Evolutionary conservation across 2,113 vertebrate genomes (phyloP).

Genomic region (Cygnus buccinator): DNA sequence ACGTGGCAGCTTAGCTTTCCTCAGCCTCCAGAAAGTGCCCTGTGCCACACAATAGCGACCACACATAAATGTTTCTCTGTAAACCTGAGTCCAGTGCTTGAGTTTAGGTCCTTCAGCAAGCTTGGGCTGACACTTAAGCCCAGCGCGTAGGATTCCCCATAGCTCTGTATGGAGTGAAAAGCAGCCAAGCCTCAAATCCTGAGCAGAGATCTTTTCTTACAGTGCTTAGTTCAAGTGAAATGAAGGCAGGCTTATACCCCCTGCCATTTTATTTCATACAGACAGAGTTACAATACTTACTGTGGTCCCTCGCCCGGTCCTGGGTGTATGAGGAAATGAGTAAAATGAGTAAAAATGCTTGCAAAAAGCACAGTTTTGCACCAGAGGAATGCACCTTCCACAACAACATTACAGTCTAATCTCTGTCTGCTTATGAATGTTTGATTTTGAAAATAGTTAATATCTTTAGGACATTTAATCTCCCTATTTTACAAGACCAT

Average conservation of each 20-base stretch:
- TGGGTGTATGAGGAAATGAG: neutral
- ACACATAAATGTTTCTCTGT: neutral
- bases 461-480: neutral
- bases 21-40: neutral
- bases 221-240: neutral
- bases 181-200: neutral
- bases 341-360: neutral
- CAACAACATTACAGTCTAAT: neutral
- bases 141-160: neutral
- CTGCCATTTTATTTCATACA: neutral
- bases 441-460: neutral
- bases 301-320: neutral
- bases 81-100: neutral
- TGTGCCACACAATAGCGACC: neutral
- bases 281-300: neutral
- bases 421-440: accelerated
- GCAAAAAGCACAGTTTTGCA: neutral
- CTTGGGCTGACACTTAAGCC: neutral
- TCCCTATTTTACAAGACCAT: neutral
- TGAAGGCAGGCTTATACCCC: neutral
- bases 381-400: neutral
- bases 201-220: neutral
- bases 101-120: neutral
- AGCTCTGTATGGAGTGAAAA: neutral
- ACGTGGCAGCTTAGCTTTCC: neutral